These are phyloP conservation scores for Cassiopea andromeda DNA, from an alignment of 30 jellyfish, hydroid and myxozoan species.

Conservation along the genomic window DNA sequence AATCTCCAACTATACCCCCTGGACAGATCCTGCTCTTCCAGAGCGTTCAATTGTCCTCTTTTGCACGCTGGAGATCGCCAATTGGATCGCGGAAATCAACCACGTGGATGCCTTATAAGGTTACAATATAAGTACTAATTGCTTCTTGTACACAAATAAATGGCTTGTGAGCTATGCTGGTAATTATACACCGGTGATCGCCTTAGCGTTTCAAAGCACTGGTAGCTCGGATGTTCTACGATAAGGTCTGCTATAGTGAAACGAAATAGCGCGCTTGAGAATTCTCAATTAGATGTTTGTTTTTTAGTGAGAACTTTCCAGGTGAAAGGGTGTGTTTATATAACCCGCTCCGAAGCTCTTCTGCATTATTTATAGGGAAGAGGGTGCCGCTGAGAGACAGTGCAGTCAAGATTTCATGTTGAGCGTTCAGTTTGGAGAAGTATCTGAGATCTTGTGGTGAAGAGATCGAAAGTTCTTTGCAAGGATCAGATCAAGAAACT, in stretches of 20 bases:
- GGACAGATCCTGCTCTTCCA: background rate
- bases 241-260: background rate
- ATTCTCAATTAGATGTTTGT: conserved; percentile 14
- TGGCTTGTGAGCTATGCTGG: background rate
- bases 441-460: background rate
- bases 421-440: background rate
- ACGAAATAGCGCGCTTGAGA: background rate
- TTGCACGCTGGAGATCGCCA: background rate
- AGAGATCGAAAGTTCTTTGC: background rate
- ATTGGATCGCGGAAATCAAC: background rate
- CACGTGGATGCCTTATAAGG: background rate
- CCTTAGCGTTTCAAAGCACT: background rate
- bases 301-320: conserved; percentile 40
- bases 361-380: background rate
- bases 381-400: background rate
- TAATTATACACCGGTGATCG: background rate
- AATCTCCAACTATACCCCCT: background rate
- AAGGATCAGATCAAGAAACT: too few species aligned
- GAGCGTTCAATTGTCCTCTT: background rate
- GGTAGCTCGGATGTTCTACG: background rate
- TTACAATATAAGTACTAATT: background rate
- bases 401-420: background rate
- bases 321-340: conserved; percentile 20
- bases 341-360: background rate
- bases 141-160: background rate